Percentiles rank a stretch among this genome's conserved stretches.
phyloP scores from a whole-genome alignment of 1,140 invertebrate genomes.

The Drosophila tsacasi region DNA sequence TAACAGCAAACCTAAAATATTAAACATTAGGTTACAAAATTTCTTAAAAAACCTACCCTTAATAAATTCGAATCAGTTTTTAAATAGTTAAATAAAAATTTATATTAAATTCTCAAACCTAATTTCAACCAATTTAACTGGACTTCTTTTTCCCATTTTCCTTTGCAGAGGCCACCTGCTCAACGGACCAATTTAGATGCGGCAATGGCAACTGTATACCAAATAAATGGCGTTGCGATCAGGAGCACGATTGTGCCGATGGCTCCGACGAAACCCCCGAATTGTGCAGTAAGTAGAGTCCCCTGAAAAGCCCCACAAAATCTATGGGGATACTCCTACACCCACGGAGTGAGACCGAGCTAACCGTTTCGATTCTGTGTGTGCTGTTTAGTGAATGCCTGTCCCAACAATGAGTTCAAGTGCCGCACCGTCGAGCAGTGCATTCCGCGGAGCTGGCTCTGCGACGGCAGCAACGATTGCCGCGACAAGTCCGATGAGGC shows the following conservation, averaged over 20 bases:
- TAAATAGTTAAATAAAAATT: background rate
- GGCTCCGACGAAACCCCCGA: constrained; percentile 88
- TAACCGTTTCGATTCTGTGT: constrained; percentile 31
- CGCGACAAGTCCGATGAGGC: constrained; percentile 89
- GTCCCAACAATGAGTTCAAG: constrained; percentile 78
- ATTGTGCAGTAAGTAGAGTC: constrained; percentile 86
- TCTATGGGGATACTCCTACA: background rate
- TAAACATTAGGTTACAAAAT: too few relatives aligned
- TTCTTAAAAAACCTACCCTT: background rate
- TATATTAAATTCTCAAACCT: background rate
- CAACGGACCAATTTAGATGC: constrained; percentile 87
- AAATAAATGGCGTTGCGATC: constrained; percentile 88
- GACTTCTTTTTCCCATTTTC: background rate
- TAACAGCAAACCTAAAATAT: background rate
- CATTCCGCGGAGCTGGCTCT: constrained; percentile 92
- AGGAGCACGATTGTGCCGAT: constrained; percentile 88
- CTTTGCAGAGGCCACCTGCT: constrained; percentile 84
- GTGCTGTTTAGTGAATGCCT: constrained; percentile 69
- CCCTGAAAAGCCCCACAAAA: background rate
- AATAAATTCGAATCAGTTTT: too few relatives aligned
- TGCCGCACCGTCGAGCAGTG: constrained; percentile 89
- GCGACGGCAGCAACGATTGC: constrained; percentile 92
- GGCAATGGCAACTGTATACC: constrained; percentile 88
- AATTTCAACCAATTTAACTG: constrained; percentile 21
- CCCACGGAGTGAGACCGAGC: constrained; percentile 7